Percentiles rank a stretch among this genome's conserved stretches.
Evolutionary conservation across 1,140 invertebrate genomes (phyloP).

Genomic region (Drosophila jambulina): DNA sequence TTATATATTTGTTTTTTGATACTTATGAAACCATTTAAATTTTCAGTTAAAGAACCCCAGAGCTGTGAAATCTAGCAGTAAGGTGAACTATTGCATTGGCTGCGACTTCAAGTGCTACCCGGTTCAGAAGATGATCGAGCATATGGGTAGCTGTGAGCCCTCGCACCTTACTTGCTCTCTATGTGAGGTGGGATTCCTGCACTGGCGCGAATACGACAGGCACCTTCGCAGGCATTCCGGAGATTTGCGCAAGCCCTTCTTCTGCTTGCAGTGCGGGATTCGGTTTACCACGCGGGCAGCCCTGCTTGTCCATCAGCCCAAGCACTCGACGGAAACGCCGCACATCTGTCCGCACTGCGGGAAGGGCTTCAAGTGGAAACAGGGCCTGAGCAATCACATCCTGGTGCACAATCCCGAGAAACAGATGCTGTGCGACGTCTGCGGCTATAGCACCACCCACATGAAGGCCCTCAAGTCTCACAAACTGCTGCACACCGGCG

Average conservation of each 20-base stretch:
- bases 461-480: conserved; percentile 87
- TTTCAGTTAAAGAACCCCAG: conserved; percentile 69
- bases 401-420: conserved; percentile 87
- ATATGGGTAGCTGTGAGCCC: conserved; percentile 85
- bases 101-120: conserved; percentile 85
- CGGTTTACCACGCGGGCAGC: conserved; percentile 86
- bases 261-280: conserved; percentile 86
- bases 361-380: conserved; percentile 89
- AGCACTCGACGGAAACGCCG: conserved; percentile 87
- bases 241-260: conserved; percentile 86
- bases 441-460: conserved; percentile 87
- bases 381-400: conserved; percentile 87
- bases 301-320: conserved; percentile 86
- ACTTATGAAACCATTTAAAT: not conserved
- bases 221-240: conserved; percentile 86
- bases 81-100: conserved; percentile 84
- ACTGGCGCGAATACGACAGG: conserved; percentile 82
- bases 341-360: conserved; percentile 87
- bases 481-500: conserved; percentile 86
- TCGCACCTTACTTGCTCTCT: conserved; percentile 86
- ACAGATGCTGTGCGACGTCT: conserved; percentile 88
- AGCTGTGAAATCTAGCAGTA: conserved; percentile 70
- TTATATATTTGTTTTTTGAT: not conserved
- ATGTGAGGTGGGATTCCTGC: conserved; percentile 85
- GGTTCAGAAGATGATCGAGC: conserved; percentile 84